Evolutionary conservation across 92 coral and sea anemone genomes (phyloP), one percentile per base, ranked within the genome.

Genomic region (Porites divaricata): DNA sequence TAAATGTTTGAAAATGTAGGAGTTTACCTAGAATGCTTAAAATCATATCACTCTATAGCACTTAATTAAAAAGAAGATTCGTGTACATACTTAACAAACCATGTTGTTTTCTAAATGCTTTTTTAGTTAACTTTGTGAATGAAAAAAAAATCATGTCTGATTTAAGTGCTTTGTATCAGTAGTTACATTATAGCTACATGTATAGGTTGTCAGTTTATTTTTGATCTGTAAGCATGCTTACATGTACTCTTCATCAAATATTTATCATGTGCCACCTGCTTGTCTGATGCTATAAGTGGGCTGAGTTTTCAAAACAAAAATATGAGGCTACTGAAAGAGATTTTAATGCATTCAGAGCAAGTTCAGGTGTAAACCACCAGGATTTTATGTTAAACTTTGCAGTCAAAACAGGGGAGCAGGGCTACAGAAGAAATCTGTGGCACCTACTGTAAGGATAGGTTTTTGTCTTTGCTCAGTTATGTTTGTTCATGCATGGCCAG

Each of bases 401-500:
- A 20, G 70, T 23, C 14, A 13, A 66, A 19, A 5, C 25, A 24
- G 45, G 45, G 1, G 45, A 6, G 4, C 45, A 35, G 45, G 45
- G 45, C 45, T 35, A 35, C 6, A 35, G 45, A 35, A 35, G 6
- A 35, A 35, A 35, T 35, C 45, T 35, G 45, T 35, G 4, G 3
- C 4, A 35, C 45, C 45, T 35, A 35, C 45, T 35, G 45, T 54
- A 15, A 11, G 59, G 5, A 54, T 54, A 54, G 16, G 16, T 11
- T 15, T 54, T 11, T 54, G 14, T 35, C n/a, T 61, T 54, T 57
- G 19, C 11, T 19, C 19, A 82, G 79, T 70, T 24, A 82, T 82
- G 86, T 78, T 82, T 72, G 14, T 61, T 70, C 79, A 82, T 82
- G 86, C 79, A 82, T 82, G 86, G 86, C 86, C 70, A 82, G 72